Evolutionary conservation across 2,888 invertebrate genomes (phyloP).

Genomic region (Leucozona laternaria): DNA sequence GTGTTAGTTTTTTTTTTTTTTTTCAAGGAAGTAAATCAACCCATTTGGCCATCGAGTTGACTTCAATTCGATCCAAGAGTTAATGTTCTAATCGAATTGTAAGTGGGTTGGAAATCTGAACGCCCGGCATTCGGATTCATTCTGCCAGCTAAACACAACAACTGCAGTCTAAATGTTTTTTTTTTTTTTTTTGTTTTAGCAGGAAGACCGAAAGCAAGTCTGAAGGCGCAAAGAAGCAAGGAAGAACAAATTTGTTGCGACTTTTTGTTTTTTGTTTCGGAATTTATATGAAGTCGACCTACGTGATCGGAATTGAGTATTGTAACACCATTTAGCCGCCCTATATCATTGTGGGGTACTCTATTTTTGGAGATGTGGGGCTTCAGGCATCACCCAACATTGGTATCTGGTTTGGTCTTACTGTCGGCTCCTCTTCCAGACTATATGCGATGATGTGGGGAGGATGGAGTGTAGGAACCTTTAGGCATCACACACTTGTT

Average conservation of each 20-base stretch:
- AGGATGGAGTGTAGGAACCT: slow-evolving; percentile 18
- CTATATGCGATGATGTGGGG: background rate
- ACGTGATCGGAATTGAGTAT: slow-evolving; percentile 68
- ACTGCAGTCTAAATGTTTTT: slow-evolving; percentile 9
- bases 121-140: slow-evolving; percentile 54
- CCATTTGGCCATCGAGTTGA: slow-evolving; percentile 58
- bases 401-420: slow-evolving; percentile 15
- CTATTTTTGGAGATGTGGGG: slow-evolving; percentile 42
- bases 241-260: slow-evolving; percentile 60
- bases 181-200: background rate
- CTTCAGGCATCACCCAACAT: background rate
- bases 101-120: slow-evolving; percentile 68
- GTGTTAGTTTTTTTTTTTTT: background rate
- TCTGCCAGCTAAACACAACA: slow-evolving; percentile 27
- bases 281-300: slow-evolving; percentile 67
- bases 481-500: slow-evolving; percentile 69
- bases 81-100: slow-evolving; percentile 62
- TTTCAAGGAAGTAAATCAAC: slow-evolving; percentile 69
- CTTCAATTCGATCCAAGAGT: slow-evolving; percentile 58
- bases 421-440: background rate
- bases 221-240: slow-evolving; percentile 26
- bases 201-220: background rate
- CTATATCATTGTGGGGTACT: slow-evolving; percentile 30
- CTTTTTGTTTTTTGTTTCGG: slow-evolving; percentile 37
- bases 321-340: slow-evolving; percentile 20